These are phyloP conservation scores for Chrysomela aeneicollis DNA, from an alignment of 2,888 invertebrate species.

Conservation along the genomic window DNA sequence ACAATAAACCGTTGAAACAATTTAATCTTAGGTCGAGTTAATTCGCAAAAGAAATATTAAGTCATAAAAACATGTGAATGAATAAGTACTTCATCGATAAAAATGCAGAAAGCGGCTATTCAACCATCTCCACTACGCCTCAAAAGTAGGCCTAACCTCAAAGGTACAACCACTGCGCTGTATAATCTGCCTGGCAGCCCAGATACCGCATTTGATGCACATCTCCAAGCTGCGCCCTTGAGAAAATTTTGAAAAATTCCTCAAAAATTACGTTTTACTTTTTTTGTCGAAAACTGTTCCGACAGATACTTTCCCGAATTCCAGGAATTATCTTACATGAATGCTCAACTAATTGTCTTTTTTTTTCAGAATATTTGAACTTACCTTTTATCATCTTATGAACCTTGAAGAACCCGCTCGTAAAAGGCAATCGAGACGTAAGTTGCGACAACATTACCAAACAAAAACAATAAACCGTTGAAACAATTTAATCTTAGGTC, in stretches of 20 bases:
- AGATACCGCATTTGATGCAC: conserved; percentile 87
- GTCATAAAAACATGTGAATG: background rate
- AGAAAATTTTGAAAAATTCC: too few relatives aligned
- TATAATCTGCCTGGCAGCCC: conserved; percentile 87
- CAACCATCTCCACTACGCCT: background rate
- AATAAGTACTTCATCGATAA: conserved; percentile 13
- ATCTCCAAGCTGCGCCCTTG: conserved; percentile 68
- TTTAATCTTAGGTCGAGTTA: background rate
- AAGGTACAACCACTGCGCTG: conserved; percentile 92
- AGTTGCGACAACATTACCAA: too few relatives aligned
- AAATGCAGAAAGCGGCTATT: background rate
- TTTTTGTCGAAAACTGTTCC: too few relatives aligned
- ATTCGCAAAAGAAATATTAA: background rate
- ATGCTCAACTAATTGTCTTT: too few relatives aligned
- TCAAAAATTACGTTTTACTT: too few relatives aligned
- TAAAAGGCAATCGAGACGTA: too few relatives aligned
- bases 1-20: background rate
- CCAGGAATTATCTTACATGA: too few relatives aligned
- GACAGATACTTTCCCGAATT: too few relatives aligned
- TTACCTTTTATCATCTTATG: too few relatives aligned
- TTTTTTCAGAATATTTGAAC: too few relatives aligned
- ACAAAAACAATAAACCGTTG: background rate
- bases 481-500: background rate
- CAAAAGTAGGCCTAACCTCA: conserved; percentile 66
- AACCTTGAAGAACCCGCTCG: too few relatives aligned